Evolutionary conservation across 1,140 invertebrate genomes (phyloP), one percentile per base, ranked within the genome.

Genomic region (Halesus radiatus): DNA sequence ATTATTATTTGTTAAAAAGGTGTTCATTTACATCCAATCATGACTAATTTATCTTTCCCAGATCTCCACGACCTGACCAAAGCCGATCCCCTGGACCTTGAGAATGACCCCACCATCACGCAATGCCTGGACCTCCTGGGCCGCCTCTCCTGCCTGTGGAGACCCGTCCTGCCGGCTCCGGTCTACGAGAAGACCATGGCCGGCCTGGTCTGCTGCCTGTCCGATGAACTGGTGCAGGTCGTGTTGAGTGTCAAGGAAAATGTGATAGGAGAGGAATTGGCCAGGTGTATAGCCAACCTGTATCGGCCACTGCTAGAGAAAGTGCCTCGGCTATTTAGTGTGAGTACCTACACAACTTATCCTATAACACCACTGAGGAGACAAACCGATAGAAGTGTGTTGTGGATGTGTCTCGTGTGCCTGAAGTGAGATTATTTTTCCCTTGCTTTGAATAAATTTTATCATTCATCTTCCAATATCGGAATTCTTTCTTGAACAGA

Each of bases 121-220:
- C 80, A 83, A 5, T 85, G 86, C 5, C 26, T 89, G 5, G 84
- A 80, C 7, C 64, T 86, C 10, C 83, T 89, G 81, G 85, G 84
- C 37, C 84, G 86, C 13, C 80, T 89, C 0, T 86, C 86, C 52
- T 60, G 72, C 3, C 80, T 81, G 16, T 90, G 89, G 89, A 79
- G 82, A 16, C 79, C 84, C 60, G 79, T 88, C 0, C 84, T 90
- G 15, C 88, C 89, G 0, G 26, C 68, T 0, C 81, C 84, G 5
- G 89, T 88, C 86, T 90, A 88, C 70, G 85, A 88, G 26, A 84
- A 86, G 68, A 85, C 86, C 3, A 79, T 89, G 23, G 87, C 86
- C 52, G 85, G 87, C 0, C 81, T 90, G 5, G 79, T 86, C 0
- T 29, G 62, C 26, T 79, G 77, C 72, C 76, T 83, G 16, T 56